Evolutionary conservation across 2,888 invertebrate genomes (phyloP).

Genomic region (Agrochola lota): DNA sequence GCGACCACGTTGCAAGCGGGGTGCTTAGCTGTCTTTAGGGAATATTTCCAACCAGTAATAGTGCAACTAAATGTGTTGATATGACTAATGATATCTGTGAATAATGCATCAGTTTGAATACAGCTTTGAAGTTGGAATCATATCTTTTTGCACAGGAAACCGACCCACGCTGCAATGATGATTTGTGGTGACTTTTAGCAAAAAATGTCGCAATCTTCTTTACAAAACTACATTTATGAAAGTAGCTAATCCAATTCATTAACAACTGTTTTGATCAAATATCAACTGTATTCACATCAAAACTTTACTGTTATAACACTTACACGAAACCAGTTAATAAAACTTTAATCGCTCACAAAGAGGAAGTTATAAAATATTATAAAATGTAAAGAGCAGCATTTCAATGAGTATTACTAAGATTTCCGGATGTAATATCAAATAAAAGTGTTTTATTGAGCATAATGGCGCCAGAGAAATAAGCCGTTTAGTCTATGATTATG

Average conservation of each 20-base stretch:
- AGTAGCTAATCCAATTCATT: slow-evolving; percentile 40
- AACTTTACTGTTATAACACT: slow-evolving; percentile 60
- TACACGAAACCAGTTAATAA: slow-evolving; percentile 56
- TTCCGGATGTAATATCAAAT: slow-evolving; percentile 64
- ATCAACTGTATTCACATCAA: slow-evolving; percentile 46
- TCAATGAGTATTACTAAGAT: slow-evolving; percentile 62
- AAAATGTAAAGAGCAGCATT: slow-evolving; percentile 60
- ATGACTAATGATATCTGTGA: slow-evolving; percentile 21
- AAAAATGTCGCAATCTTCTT: slow-evolving; percentile 30
- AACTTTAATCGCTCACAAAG: slow-evolving; percentile 54
- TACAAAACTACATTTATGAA: slow-evolving; percentile 18
- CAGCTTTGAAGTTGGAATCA: slow-evolving; percentile 42
- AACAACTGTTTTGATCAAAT: slow-evolving; percentile 46
- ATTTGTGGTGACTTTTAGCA: slow-evolving; percentile 25
- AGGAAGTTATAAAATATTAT: slow-evolving; percentile 65
- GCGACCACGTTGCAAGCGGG: neutral
- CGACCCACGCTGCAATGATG: slow-evolving; percentile 28
- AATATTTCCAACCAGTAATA: neutral
- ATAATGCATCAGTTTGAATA: slow-evolving; percentile 29
- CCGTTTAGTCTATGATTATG: slow-evolving; percentile 58
- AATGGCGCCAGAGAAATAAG: slow-evolving; percentile 66
- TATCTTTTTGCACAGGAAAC: slow-evolving; percentile 35
- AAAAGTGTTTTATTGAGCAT: slow-evolving; percentile 66
- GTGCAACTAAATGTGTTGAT: neutral
- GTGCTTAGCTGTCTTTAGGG: neutral